A percentile compares a stretch with the other conserved stretches of the same genome.
These are phyloP conservation scores for Agriopis leucophaearia DNA, from an alignment of 2,888 invertebrate species.

Conservation along the genomic window DNA sequence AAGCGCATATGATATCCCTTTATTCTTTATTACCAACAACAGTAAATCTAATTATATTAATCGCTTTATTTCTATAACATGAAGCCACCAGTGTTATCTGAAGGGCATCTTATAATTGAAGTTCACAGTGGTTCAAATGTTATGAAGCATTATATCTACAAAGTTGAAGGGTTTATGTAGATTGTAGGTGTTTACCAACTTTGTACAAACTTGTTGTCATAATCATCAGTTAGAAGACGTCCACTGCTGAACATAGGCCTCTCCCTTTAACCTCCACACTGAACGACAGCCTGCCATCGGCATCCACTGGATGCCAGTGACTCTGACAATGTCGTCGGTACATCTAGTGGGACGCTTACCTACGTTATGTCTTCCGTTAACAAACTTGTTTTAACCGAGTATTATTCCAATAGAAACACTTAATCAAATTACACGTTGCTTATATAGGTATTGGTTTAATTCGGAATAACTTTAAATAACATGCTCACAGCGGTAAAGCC, in stretches of 20 bases:
- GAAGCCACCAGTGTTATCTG: conserved; percentile 20
- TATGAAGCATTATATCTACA: conserved; percentile 9
- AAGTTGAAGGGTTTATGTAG: conserved; percentile 5
- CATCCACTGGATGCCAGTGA: too few relatives aligned
- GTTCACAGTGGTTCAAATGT: neutral
- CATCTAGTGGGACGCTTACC: too few relatives aligned
- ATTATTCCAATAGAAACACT: conserved; percentile 32
- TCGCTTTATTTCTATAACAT: conserved; percentile 31
- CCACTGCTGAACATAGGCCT: too few relatives aligned
- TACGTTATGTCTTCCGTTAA: too few relatives aligned
- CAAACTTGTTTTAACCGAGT: conserved; percentile 18
- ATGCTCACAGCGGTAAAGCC: conserved; percentile 19
- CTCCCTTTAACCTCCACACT: too few relatives aligned
- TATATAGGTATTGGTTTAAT: conserved; percentile 23
- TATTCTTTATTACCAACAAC: neutral
- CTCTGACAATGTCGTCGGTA: too few relatives aligned
- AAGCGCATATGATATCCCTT: too few relatives aligned
- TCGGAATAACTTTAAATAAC: conserved; percentile 24
- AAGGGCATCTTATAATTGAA: conserved; percentile 26
- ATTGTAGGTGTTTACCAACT: conserved; percentile 33
- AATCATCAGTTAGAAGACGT: too few relatives aligned
- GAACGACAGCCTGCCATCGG: too few relatives aligned
- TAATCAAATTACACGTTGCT: conserved; percentile 31
- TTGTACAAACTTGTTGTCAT: conserved; percentile 28
- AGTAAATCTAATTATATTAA: conserved; percentile 21